Base-by-base conservation (phyloP, 1,140 invertebrate species). In the Drosophila lowei region DNA sequence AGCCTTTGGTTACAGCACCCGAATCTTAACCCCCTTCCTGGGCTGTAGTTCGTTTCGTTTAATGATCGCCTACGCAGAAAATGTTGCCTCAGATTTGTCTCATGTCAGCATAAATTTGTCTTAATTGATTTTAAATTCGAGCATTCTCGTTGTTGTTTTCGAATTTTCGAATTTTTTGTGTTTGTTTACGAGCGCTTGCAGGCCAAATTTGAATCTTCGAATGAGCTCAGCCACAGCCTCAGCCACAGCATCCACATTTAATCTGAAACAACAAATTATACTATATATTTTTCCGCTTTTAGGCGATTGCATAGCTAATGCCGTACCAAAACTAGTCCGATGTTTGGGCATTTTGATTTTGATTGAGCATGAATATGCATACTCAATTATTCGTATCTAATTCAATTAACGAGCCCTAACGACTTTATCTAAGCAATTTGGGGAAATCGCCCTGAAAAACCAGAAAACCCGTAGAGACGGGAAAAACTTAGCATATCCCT, bases 51-150 rank as follows among this genome's bases (percentile, higher is more conserved):
- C 46, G 66, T 77, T 77, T 58, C 55, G 64, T 79, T 80, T 80
- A 77, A 73, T 79, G 42, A 74, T 75, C 80, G 81, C 81, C 81
- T 78, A 85, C 81, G 83, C 77, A 77, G 67, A 72, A 56, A 77
- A 46, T 42, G 25, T 70, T 74, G 77, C 50, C 65, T 86, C 49
- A 71, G 74, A 81, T 85, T 77, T 86, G 81, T 85, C 80, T 86
- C 67, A 81, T 81, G 81, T 86, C 81, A 88, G 83, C 78, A 85
- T 85, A 85, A 81, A 85, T 88, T 85, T 85, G 83, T 72, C 70
- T 88, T 85, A 78, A 85, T 85, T 85, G 80, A 85, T 85, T 85
- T 85, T 86, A 81, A 85, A 81, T 86, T 81, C 85, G 70, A 79
- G 38, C 75, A 84, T 83, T 68, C 63, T 42, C 25, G 43, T 70